phyloP scores from a whole-genome alignment of 2,888 invertebrate species.

The Xestoiulus laeticollis region DNA sequence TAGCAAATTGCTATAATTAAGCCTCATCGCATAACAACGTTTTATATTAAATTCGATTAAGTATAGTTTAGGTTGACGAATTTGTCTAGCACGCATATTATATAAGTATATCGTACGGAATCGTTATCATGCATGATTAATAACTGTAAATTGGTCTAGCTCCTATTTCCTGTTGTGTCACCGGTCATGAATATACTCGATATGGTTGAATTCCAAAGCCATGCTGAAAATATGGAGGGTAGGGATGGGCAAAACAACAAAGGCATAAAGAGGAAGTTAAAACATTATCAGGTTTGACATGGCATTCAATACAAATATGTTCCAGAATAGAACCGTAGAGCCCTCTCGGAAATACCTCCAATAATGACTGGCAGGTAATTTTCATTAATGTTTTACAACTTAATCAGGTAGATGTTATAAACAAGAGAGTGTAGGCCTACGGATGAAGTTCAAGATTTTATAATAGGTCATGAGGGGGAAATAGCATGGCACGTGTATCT shows the following conservation, averaged over 20 bases:
- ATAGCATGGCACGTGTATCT: neutral
- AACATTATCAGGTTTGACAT: no score
- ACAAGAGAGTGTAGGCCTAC: neutral
- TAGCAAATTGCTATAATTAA: conserved; percentile 24
- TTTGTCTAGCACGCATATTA: neutral
- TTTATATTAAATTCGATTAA: conserved; percentile 35
- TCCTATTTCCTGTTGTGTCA: neutral
- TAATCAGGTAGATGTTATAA: neutral
- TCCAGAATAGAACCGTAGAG: neutral
- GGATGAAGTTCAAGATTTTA: neutral
- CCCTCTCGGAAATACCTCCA: neutral
- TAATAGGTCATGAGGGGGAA: neutral
- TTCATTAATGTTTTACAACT: neutral
- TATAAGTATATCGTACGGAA: neutral
- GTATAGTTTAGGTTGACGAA: neutral
- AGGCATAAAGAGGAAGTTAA: neutral
- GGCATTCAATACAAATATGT: neutral
- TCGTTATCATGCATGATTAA: conserved; percentile 39
- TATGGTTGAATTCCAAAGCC: neutral
- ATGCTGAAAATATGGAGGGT: neutral
- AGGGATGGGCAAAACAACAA: neutral
- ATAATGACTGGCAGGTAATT: neutral
- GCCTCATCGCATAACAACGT: neutral
- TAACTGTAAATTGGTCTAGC: neutral
- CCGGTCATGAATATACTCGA: neutral